Evolutionary conservation across 1,140 invertebrate genomes (phyloP).

Genomic region (Penaeus indicus): DNA sequence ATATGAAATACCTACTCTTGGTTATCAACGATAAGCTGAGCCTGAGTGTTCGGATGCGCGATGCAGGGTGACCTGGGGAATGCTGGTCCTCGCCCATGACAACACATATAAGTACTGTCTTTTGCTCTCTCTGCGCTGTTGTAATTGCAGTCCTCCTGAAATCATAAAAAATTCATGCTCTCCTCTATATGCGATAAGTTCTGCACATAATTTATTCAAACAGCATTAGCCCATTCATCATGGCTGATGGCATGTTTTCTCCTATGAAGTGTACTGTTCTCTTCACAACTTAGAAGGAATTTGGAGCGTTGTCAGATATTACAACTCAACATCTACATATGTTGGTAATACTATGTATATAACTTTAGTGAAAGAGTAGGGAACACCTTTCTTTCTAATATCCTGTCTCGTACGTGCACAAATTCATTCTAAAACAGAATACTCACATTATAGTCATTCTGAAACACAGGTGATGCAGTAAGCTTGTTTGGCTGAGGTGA

Average conservation of each 20-base stretch:
- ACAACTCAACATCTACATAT: no score
- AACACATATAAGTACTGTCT: constrained; percentile 78
- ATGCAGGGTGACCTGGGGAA: constrained; percentile 72
- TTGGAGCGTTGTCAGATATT: no score
- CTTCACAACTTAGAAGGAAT: no score
- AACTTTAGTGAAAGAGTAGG: no score
- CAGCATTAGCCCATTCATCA: no score
- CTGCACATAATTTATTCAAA: no score
- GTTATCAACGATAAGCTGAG: constrained; percentile 66
- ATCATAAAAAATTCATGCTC: background rate
- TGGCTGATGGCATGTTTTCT: no score
- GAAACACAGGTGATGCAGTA: constrained; percentile 69
- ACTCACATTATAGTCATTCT: constrained; percentile 65
- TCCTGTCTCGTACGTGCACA: background rate
- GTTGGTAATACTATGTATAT: no score
- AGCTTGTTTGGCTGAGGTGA: constrained; percentile 51
- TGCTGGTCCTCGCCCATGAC: constrained; percentile 81
- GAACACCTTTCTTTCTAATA: no score
- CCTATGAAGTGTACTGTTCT: no score
- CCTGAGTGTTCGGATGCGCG: constrained; percentile 49
- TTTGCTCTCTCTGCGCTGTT: constrained; percentile 77
- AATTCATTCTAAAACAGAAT: no score
- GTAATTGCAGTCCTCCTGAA: constrained; percentile 74
- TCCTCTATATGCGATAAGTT: no score
- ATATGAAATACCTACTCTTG: constrained; percentile 37